These are phyloP conservation scores for Sternarchorhynchus goeldii DNA, from an alignment of 2,797 vertebrate species.

Conservation along the genomic window DNA sequence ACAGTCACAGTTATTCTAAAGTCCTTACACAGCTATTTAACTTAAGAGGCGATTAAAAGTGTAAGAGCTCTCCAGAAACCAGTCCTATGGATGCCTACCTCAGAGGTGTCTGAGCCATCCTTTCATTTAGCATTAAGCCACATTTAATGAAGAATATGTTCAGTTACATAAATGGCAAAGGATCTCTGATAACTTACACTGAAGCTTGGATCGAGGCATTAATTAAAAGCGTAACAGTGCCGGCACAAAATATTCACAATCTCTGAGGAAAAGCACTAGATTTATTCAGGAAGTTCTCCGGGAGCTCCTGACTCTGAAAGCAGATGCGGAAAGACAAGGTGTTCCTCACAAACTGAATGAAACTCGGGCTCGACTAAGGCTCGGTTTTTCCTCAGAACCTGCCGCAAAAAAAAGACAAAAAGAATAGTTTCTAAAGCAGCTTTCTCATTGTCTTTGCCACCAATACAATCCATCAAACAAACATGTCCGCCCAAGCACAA, in stretches of 20 bases:
- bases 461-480: constrained; percentile 50
- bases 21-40: constrained; percentile 25
- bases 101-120: constrained; percentile 28
- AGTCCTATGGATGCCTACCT: constrained; percentile 33
- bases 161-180: constrained; percentile 41
- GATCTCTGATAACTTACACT: constrained; percentile 45
- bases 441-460: constrained; percentile 37
- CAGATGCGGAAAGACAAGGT: constrained; percentile 3
- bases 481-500: constrained; percentile 42
- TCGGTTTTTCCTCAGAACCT: not conserved
- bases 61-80: constrained; percentile 23
- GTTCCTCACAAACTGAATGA: too few relatives aligned
- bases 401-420: constrained; percentile 33
- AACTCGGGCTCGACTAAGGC: not conserved
- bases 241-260: constrained; percentile 48
- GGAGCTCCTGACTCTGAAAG: constrained; percentile 24
- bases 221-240: constrained; percentile 53
- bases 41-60: constrained; percentile 36
- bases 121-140: constrained; percentile 23
- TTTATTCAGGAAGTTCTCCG: constrained; percentile 34
- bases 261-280: constrained; percentile 31
- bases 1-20: constrained; percentile 18
- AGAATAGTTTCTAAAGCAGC: constrained; percentile 42
- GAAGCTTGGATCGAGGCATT: constrained; percentile 43
- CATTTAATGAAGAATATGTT: constrained; percentile 42